These are phyloP conservation scores for Lathamus discolor DNA, from an alignment of 2,113 vertebrate species.

Conservation along the genomic window DNA sequence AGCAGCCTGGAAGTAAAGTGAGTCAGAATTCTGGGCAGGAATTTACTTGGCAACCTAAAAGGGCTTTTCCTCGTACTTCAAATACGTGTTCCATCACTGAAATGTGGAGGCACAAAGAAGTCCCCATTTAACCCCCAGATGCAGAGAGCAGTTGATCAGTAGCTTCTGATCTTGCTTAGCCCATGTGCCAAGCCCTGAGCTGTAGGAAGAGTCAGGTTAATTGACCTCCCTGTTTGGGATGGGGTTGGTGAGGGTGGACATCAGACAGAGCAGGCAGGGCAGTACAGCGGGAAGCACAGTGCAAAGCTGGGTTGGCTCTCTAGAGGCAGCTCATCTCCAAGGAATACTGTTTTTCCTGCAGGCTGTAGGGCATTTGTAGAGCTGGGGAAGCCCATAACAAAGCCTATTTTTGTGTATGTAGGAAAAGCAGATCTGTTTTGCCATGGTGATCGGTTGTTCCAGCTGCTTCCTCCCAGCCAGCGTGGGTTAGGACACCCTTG, in stretches of 20 bases:
- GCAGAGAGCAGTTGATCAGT: neutral
- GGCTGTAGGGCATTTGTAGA: neutral
- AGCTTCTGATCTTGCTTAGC: neutral
- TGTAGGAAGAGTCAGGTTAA: neutral
- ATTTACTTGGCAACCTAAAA: constrained; percentile 30
- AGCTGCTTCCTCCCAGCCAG: neutral
- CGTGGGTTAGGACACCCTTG: neutral
- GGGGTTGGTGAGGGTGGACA: neutral
- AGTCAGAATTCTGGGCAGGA: neutral
- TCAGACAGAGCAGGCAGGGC: neutral
- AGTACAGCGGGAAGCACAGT: neutral
- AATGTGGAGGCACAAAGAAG: neutral
- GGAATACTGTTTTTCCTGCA: neutral
- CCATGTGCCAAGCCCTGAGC: neutral
- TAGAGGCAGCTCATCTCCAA: neutral
- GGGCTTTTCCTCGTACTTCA: constrained; percentile 1
- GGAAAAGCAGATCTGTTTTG: constrained; percentile 13
- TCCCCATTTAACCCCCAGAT: neutral
- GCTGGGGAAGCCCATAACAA: neutral
- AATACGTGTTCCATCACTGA: neutral
- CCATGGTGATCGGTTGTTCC: neutral
- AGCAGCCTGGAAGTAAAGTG: constrained; percentile 7
- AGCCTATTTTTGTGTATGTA: neutral
- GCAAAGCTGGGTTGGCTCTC: neutral
- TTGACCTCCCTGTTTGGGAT: neutral